Base-by-base conservation (phyloP, 2,797 vertebrate genomes). In the Spea hammondii region DNA sequence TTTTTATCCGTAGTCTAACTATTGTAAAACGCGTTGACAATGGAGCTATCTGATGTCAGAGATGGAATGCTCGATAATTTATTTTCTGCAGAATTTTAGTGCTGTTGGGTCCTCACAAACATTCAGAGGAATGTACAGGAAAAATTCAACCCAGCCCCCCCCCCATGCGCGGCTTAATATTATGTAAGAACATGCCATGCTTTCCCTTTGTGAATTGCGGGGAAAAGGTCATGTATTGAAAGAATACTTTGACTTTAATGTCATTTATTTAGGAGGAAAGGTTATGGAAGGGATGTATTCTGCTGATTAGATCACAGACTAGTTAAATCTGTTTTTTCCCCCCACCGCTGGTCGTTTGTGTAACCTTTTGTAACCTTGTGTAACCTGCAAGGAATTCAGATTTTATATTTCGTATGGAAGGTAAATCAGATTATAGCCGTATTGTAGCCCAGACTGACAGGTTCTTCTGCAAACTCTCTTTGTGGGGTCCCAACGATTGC, bases 211-310 rank as follows among this genome's bases (percentile, higher is more conserved):
- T 50, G 75, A 73, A 57, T 82, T 82, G 80, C 74, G 77, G 80
- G 70, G 70, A 74, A 82, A 82, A 82, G 80, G 80, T 82, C 80
- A 82, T 82, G 80, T 70, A 77, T 74, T 8, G 70, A 74, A 70
- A 77, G 80, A 78, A 77, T 74, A 75, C 55, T 74, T 68, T 59
- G 75, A 73, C 74, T 77, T 77, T 65, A 77, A 50, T 82, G 80
- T 82, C 77, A 82, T 81, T 81, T 81, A 81, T 81, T 81, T 81
- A 77, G 79, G 80, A 77, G 64, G 75, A 82, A 82, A 82, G 80
- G 80, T 82, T 74, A 82, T 17, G 46, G 70, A 70, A 77, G 80
- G 75, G 80, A 82, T 82, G 80, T 77, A 75, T 77, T 64, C 54
- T 32, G 14, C 64, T 81, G 79, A 81, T 81, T 81, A 81, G 79